Base-by-base conservation (phyloP, 2,888 invertebrate species). In the Xylota sylvarum region DNA sequence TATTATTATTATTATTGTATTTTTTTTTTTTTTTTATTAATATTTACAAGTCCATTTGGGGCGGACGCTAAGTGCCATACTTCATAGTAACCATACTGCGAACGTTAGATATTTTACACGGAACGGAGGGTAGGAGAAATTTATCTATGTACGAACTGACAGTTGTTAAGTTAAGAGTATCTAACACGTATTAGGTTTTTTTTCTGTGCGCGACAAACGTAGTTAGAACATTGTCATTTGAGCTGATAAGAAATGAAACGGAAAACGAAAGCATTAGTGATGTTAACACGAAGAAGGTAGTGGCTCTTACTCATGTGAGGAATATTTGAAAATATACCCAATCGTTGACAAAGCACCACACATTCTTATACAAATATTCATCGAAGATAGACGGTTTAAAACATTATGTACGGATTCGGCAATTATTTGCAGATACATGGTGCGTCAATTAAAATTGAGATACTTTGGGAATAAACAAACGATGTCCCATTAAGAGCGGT, bases 91-190 rank as follows among this genome's bases (percentile, higher is more conserved):
- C 50, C 14, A 6, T 12, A 23, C 23, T n/a, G 4, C 12, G 27
- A 27, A 52, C 19, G 32, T 9, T 2, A 19, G 37, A 19, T 14
- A 55, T 7, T 55, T 64, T 17, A 48, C 48, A 32, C 23, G 23
- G 23, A 23, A 32, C 23, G 23, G 23, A 23, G 23, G 23, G 23
- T 64, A 48, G 48, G 48, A 48, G 35, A 52, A 23, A 37, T n/a
- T 55, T 69, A 69, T 69, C 55, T 69, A n/a, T n/a, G n/a, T n/a
- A 43, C 27, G 40, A 69, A 9, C 14, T 55, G 67, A 55, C 52
- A 69, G 40, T 50, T 69, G 69, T 69, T 69, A 3, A 40, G 55
- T 55, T 30, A 50, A 69, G 30, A 30, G 67, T 67, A 67, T 37
- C 52, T 67, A 35, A 67, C 52, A 52, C 52, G 52, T 67, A 37